Conservation (phyloP, 2,797 vertebrate species). For the Threskiornis aethiopicus region DNA sequence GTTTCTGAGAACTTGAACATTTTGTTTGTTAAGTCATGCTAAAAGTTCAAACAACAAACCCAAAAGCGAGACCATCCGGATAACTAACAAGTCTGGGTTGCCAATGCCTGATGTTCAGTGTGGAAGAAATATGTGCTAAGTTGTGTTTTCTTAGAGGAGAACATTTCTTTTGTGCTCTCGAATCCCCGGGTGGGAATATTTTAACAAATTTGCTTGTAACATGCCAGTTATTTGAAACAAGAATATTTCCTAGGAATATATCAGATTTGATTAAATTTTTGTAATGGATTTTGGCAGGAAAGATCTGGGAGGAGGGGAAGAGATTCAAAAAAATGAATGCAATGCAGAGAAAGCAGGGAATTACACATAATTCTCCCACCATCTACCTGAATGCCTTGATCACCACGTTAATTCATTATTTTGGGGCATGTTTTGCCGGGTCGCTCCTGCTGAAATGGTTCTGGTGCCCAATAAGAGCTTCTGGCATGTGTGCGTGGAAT, state of each 20-base stretch:
- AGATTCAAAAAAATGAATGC: not conserved
- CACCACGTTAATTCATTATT: not conserved
- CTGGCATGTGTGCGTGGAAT: not conserved
- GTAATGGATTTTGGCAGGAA: not conserved
- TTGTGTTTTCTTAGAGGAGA: not conserved
- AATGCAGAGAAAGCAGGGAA: not conserved
- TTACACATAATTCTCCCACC: not conserved
- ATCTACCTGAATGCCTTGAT: not conserved
- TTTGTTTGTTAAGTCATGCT: not conserved
- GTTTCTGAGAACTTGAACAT: not conserved
- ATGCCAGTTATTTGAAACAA: not conserved
- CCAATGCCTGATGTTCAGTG: not conserved
- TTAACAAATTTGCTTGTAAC: not conserved
- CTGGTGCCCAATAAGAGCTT: not conserved
- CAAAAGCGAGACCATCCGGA: not conserved
- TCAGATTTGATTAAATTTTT: not conserved
- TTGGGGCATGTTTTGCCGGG: not conserved
- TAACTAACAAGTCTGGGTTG: not conserved
- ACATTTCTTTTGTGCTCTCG: not conserved
- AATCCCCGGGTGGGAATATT: not conserved
- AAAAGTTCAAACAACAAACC: not conserved
- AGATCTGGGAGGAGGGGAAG: not conserved
- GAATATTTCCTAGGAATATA: not conserved
- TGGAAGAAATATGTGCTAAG: not conserved
- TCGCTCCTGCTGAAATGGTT: not conserved